Conservation (phyloP, 2,888 invertebrate genomes). For the Chloroclysta siterata region DNA sequence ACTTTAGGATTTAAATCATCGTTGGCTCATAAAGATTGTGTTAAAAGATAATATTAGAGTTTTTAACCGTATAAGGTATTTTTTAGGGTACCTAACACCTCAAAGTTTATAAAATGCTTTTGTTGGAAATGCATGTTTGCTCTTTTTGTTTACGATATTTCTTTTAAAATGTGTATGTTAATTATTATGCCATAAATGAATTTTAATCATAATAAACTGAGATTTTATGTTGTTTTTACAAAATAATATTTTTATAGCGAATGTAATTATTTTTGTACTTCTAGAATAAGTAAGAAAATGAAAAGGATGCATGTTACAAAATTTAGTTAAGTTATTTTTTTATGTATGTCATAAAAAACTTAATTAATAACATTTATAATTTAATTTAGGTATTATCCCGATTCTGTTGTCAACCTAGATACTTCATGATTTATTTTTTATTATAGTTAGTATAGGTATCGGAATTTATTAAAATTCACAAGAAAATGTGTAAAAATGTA, state of each 20-base stretch:
- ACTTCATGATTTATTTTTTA: no score
- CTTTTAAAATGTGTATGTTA: slow-evolving; percentile 39
- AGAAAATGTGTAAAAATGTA: no score
- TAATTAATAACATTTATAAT: background rate
- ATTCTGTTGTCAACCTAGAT: no score
- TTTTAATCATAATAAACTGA: slow-evolving; percentile 49
- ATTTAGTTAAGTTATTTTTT: background rate
- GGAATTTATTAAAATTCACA: no score
- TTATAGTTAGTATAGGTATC: no score
- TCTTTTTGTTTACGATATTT: background rate
- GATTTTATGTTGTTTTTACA: slow-evolving; percentile 56
- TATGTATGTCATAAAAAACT: background rate
- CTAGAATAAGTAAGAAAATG: background rate
- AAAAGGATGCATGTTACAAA: background rate
- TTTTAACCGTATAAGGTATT: no score
- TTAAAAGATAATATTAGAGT: no score
- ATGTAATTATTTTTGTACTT: slow-evolving; percentile 13
- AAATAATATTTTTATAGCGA: slow-evolving; percentile 40
- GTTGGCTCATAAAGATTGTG: background rate
- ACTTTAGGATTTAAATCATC: background rate
- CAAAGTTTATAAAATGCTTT: background rate
- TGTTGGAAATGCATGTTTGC: background rate
- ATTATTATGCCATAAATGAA: slow-evolving; percentile 78
- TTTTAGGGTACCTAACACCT: background rate
- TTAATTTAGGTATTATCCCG: no score